Evolutionary conservation across 2,797 vertebrate genomes (phyloP), one percentile per base, ranked within the genome.

Genomic region (Chrosomus eos): DNA sequence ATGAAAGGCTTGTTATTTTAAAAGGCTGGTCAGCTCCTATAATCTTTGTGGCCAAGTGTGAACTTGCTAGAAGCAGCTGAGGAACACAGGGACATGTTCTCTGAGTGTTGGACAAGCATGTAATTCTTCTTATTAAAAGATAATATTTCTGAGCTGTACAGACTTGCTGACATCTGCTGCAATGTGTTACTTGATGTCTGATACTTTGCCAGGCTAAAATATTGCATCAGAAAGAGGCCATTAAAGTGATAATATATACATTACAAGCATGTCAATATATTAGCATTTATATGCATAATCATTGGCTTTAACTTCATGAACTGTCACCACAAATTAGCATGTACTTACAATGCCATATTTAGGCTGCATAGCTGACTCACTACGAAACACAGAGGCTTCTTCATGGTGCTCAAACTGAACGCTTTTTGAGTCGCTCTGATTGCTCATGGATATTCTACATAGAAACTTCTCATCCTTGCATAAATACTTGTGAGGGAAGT

Each of bases 61-160:
- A 60, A 40, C 33, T 40, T 58, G 31, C 73, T 77, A 40, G 5
- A 75, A 53, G 48, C 73, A 55, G 31, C 73, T 16, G 48, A 11
- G 16, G 14, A 77, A 60, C n/a, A 70, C 62, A 55, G 45, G 28
- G 26, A 23, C n/a, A 43, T 38, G 16, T 77, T 62, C 26, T 78
- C 66, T 23, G 33, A 21, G 70, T 23, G 18, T 9, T 40, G 18
- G 58, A 74, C 16, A 80, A 58, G 5, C n/a, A 77, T 43, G 7
- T 13, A 4, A 71, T 45, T 74, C 18, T 75, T 38, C n/a, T 43
- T 84, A 45, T 72, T 53, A 36, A 53, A 26, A 78, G 45, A 78
- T 40, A 75, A 83, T 43, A 71, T 87, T 68, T 76, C 43, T 85
- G 73, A 74, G 74, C 82, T 86, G 82, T 87, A 77, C 31, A 62